Evolutionary conservation across 2,113 vertebrate genomes (phyloP).

Genomic region (Cacatua alba): DNA sequence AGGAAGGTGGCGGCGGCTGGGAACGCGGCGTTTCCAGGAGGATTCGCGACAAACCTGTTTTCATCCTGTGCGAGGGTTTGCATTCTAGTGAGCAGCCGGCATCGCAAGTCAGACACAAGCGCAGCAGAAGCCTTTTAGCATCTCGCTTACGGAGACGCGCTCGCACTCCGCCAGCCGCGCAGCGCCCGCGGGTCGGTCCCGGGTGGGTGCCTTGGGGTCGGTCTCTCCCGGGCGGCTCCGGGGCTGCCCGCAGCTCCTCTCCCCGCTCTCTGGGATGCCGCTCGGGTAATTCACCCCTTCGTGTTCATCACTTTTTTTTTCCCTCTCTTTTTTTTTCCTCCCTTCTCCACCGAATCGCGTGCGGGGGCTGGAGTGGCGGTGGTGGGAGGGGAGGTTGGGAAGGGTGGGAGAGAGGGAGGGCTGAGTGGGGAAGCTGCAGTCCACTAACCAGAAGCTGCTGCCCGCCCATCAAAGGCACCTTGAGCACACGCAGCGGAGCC

Average conservation of each 20-base stretch:
- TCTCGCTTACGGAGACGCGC: conserved; percentile 19
- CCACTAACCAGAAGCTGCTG: conserved; percentile 45
- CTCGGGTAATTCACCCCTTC: conserved; percentile 52
- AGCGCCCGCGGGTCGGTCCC: not conserved
- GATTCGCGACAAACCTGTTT: conserved; percentile 75
- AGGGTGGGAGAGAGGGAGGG: not conserved
- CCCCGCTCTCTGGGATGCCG: not conserved
- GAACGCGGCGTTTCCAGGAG: not conserved
- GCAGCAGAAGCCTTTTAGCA: conserved; percentile 14
- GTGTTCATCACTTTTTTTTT: conserved; percentile 40
- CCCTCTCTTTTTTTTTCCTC: not conserved
- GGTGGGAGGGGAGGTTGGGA: not conserved
- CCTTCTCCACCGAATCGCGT: conserved; percentile 10
- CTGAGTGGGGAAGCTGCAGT: conserved; percentile 32
- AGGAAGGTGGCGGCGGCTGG: not conserved
- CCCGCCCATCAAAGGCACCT: conserved; percentile 66
- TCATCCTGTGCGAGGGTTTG: conserved; percentile 74
- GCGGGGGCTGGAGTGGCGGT: conserved; percentile 32
- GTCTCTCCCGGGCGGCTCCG: not conserved
- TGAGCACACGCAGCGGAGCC: conserved; percentile 47
- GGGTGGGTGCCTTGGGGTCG: not conserved
- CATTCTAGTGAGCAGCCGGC: conserved; percentile 72
- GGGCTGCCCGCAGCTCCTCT: conserved; percentile 7
- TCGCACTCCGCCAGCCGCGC: not conserved
- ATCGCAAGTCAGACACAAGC: conserved; percentile 56